phyloP scores from a whole-genome alignment of 2,797 vertebrate species.

The Gastrophryne carolinensis region DNA sequence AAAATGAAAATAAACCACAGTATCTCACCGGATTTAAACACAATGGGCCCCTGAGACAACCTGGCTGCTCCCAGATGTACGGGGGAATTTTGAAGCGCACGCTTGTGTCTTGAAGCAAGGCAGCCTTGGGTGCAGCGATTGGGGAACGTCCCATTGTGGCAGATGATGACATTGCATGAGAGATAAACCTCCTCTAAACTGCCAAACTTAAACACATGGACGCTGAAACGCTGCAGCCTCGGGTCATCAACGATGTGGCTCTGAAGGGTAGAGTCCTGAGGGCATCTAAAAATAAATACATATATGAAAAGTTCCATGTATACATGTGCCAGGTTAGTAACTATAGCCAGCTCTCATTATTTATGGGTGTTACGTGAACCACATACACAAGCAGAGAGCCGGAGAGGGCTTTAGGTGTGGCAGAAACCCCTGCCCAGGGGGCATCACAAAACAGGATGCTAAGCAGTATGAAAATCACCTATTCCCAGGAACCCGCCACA shows the following conservation, averaged over 20 bases:
- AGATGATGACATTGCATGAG: conserved; percentile 36
- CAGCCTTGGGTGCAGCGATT: conserved; percentile 42
- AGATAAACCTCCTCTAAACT: conserved; percentile 35
- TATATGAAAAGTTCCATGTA: too few species aligned
- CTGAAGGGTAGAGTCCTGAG: conserved; percentile 2
- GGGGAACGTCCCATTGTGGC: conserved; percentile 12
- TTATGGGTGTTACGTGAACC: too few species aligned
- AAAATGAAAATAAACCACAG: not conserved
- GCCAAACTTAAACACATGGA: conserved; percentile 41
- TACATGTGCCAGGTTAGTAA: too few species aligned
- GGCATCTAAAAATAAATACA: conserved; percentile 13
- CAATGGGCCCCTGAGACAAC: conserved; percentile 39
- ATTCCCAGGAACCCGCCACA: too few species aligned
- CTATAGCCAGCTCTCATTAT: too few species aligned
- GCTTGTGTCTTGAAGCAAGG: not conserved
- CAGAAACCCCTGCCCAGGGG: too few species aligned
- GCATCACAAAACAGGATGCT: too few species aligned
- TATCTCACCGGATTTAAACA: not conserved
- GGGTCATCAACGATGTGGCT: not conserved
- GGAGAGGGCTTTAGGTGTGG: too few species aligned
- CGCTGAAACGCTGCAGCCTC: conserved; percentile 22
- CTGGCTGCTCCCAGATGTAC: not conserved
- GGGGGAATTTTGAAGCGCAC: not conserved
- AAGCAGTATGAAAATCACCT: too few species aligned
- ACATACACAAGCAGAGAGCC: too few species aligned